A percentile compares a stretch with the other conserved stretches of the same genome.
Evolutionary conservation across 2,113 vertebrate genomes (phyloP).

Genomic region (Porphyrio hochstetteri): DNA sequence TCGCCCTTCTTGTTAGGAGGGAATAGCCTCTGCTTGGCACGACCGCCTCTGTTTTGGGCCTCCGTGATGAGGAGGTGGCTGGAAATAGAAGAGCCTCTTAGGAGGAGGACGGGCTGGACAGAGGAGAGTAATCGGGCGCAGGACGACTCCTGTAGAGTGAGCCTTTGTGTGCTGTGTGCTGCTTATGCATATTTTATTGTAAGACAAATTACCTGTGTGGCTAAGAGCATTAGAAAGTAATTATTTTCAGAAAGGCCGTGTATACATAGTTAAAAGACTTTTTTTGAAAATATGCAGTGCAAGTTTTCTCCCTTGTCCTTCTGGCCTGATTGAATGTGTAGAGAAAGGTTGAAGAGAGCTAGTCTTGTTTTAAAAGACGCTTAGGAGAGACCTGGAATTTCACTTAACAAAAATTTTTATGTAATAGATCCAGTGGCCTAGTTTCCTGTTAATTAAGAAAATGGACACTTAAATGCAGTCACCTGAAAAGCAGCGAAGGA

Average conservation of each 20-base stretch:
- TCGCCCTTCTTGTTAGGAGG: neutral
- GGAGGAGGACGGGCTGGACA: neutral
- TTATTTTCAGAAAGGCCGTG: constrained; percentile 16
- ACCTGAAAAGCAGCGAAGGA: constrained; percentile 15
- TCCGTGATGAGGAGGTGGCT: neutral
- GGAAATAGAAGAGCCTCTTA: neutral
- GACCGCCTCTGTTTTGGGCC: neutral
- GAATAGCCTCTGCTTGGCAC: accelerated
- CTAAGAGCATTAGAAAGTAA: neutral
- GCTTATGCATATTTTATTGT: constrained; percentile 15
- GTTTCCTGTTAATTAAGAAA: constrained; percentile 49
- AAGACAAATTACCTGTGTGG: constrained; percentile 23
- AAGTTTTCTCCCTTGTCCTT: neutral
- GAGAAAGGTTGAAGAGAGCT: neutral
- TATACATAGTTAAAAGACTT: neutral
- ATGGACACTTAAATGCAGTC: constrained; percentile 14
- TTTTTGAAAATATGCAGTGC: neutral
- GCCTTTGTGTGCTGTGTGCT: neutral
- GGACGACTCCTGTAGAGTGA: neutral
- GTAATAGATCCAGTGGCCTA: constrained; percentile 43
- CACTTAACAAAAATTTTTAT: constrained; percentile 20
- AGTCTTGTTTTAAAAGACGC: constrained; percentile 29
- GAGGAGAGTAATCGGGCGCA: neutral
- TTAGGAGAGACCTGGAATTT: constrained; percentile 31
- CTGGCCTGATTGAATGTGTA: neutral